phyloP scores from a whole-genome alignment of 2,113 vertebrate genomes.

The Cryptomyrus ogoouensis region DNA sequence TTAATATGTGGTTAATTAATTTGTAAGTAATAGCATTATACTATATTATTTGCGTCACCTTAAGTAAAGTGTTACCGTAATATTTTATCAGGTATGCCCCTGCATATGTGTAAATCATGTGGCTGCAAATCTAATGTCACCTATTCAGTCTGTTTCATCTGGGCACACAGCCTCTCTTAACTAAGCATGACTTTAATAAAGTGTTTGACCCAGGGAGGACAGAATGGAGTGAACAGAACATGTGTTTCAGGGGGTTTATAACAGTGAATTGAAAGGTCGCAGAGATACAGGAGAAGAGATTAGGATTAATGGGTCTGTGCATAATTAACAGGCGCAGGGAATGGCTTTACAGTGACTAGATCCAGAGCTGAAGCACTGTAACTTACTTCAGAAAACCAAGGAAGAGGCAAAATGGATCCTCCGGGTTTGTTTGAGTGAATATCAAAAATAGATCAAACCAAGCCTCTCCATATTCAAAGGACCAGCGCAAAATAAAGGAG shows the following conservation, averaged over 20 bases:
- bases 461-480: neutral
- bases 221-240: neutral
- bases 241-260: neutral
- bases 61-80: too few relatives aligned
- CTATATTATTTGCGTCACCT: too few relatives aligned
- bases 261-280: neutral
- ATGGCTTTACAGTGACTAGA: neutral
- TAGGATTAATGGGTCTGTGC: neutral
- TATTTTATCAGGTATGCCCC: neutral
- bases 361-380: neutral
- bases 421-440: neutral
- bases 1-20: too few relatives aligned
- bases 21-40: too few relatives aligned
- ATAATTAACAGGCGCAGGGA: neutral
- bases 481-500: neutral
- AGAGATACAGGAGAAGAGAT: neutral
- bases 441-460: neutral
- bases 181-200: neutral
- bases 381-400: neutral
- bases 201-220: neutral
- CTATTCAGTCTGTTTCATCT: neutral
- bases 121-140: neutral
- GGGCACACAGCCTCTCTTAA: neutral
- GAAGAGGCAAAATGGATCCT: neutral
- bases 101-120: neutral